phyloP scores from a whole-genome alignment of 1,140 invertebrate species.

The Aphelenchoides besseyi region DNA sequence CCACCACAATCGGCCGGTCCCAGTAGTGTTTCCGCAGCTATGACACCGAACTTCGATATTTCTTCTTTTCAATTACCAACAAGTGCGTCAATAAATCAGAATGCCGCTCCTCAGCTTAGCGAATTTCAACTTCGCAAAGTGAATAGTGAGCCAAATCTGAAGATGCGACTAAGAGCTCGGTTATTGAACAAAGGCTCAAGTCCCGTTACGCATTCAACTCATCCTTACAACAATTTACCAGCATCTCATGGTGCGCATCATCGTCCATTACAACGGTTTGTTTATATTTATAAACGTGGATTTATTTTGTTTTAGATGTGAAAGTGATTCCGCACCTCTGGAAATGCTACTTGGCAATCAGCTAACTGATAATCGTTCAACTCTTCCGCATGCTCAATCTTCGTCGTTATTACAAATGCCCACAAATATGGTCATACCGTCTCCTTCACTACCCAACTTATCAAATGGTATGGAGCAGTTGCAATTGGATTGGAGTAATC shows the following conservation, averaged over 20 bases:
- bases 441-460: conserved; percentile 56
- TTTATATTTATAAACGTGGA: too few relatives aligned
- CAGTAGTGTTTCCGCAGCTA: not conserved
- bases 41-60: conserved; percentile 53
- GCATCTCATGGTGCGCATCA: conserved; percentile 30
- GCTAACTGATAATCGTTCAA: conserved; percentile 13
- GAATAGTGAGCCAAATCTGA: conserved; percentile 60
- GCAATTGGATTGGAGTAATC: conserved; percentile 42
- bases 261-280: conserved; percentile 27
- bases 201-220: conserved; percentile 29
- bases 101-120: conserved; percentile 22
- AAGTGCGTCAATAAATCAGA: conserved; percentile 23
- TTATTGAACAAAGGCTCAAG: conserved; percentile 55
- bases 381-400: conserved; percentile 21
- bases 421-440: conserved; percentile 56
- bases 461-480: conserved; percentile 30
- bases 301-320: conserved; percentile 39
- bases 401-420: conserved; percentile 26
- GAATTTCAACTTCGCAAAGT: conserved; percentile 62
- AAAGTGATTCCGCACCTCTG: conserved; percentile 43
- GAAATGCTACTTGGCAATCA: conserved; percentile 11
- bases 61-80: conserved; percentile 46
- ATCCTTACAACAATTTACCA: conserved; percentile 31
- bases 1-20: not conserved
- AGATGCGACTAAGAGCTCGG: conserved; percentile 57